These are phyloP conservation scores for Centroberyx gerrardi DNA, from an alignment of 2,797 vertebrate species.

Conservation along the genomic window DNA sequence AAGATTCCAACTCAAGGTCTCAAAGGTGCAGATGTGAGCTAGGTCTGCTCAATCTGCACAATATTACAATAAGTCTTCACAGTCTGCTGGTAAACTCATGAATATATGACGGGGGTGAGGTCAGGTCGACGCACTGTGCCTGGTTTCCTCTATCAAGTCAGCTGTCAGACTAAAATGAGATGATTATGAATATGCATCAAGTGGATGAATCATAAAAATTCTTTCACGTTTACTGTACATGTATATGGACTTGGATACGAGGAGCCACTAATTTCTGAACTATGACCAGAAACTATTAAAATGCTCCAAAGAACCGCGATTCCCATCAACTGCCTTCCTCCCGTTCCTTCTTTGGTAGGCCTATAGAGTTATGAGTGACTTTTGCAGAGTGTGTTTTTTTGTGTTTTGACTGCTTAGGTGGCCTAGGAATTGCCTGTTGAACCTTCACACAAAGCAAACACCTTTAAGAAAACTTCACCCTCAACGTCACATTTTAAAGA, in stretches of 20 bases:
- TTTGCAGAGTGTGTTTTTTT: background rate
- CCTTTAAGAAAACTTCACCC: background rate
- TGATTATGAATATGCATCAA: background rate
- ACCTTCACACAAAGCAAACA: background rate
- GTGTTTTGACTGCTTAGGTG: background rate
- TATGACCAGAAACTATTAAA: no score
- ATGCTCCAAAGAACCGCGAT: no score
- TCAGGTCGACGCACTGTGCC: background rate
- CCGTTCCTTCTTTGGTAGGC: background rate
- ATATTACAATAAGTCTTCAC: background rate
- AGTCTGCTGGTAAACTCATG: conserved; percentile 19
- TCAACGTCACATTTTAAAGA: background rate
- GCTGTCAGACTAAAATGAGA: background rate
- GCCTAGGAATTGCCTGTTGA: background rate
- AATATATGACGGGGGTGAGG: conserved; percentile 18
- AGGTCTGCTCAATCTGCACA: background rate
- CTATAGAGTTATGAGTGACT: background rate
- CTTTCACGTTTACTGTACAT: no score
- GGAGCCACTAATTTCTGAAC: no score
- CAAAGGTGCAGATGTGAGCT: no score
- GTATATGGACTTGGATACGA: no score
- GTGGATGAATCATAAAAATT: conserved; percentile 30
- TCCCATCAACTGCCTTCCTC: background rate
- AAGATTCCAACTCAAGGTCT: background rate
- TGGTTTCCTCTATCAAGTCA: background rate